Conservation (phyloP, 2,888 invertebrate genomes). For the Dichetophora obliterata region DNA sequence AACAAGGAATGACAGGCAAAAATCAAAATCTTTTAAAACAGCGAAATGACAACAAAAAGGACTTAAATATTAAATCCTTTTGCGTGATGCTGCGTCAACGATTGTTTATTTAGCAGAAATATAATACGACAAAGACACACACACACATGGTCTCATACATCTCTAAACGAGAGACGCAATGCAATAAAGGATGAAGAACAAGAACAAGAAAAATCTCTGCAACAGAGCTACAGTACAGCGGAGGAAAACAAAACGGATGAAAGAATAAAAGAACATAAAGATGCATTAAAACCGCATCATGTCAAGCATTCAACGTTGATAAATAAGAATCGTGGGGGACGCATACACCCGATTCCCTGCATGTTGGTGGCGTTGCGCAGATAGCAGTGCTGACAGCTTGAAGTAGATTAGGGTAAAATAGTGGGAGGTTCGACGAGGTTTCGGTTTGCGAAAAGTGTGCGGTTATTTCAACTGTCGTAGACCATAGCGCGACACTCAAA, state of each 20-base stretch:
- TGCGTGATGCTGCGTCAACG: not conserved
- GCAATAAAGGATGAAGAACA: no score
- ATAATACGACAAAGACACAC: not conserved
- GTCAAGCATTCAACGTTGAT: conserved; percentile 18
- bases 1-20: not conserved
- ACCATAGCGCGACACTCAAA: no score
- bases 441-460: no score
- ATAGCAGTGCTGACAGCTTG: no score
- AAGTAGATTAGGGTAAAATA: no score
- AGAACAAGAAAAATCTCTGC: not conserved
- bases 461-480: no score
- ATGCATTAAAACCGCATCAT: conserved; percentile 24
- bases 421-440: no score
- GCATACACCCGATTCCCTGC: conserved; percentile 17
- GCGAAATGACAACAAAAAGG: not conserved
- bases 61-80: conserved; percentile 3
- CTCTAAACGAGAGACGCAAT: not conserved
- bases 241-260: not conserved
- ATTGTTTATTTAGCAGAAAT: conserved; percentile 10
- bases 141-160: not conserved
- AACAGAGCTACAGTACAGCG: not conserved
- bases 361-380: not conserved
- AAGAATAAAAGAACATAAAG: conserved; percentile 3
- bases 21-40: conserved; percentile 10
- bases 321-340: not conserved